phyloP scores from a whole-genome alignment of 2,113 vertebrate species.

The Gymnarchus niloticus region DNA sequence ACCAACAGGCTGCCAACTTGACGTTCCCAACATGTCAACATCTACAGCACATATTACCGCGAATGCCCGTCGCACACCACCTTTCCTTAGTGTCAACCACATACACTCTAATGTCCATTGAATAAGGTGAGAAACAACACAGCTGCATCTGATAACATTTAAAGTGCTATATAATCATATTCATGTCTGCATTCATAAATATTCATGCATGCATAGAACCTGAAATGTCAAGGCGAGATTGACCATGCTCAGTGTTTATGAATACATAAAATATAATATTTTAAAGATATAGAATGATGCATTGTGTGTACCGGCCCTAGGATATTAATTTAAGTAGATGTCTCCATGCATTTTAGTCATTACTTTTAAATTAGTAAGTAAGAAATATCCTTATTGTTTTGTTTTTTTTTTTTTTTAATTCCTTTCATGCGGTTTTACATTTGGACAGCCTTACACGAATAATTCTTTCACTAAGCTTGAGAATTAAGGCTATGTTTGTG shows the following conservation, averaged over 20 bases:
- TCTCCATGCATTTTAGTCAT: background rate
- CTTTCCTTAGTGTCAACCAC: background rate
- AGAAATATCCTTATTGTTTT: background rate
- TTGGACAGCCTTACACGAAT: background rate
- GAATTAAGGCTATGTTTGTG: background rate
- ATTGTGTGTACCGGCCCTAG: background rate
- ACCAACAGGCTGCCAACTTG: background rate
- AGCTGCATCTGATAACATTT: background rate
- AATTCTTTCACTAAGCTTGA: background rate
- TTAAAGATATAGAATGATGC: background rate
- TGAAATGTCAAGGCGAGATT: slow-evolving; percentile 25
- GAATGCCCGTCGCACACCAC: background rate
- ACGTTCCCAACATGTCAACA: background rate
- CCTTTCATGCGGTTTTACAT: background rate
- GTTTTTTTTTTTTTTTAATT: background rate
- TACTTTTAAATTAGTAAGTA: background rate
- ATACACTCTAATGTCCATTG: background rate
- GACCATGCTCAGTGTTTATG: slow-evolving; percentile 10
- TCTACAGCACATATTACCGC: background rate
- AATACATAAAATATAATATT: background rate
- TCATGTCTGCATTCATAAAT: slow-evolving; percentile 19
- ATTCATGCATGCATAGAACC: slow-evolving; percentile 34
- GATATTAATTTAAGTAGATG: background rate
- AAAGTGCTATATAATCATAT: background rate
- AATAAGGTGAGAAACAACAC: background rate